Evolutionary conservation across 2,113 vertebrate species (phyloP).

Genomic region (Gnathonemus longibarbis): DNA sequence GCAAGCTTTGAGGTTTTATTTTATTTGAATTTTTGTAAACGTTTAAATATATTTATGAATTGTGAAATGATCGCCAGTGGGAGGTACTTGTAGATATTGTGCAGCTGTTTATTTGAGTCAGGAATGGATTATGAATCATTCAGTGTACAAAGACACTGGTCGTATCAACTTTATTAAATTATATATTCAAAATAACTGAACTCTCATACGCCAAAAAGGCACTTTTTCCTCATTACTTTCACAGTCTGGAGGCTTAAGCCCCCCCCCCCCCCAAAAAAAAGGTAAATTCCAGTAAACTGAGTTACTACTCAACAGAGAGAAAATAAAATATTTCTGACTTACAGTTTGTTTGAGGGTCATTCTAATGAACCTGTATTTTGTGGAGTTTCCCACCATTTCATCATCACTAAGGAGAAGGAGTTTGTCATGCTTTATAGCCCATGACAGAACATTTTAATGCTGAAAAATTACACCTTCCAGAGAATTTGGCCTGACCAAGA

Average conservation of each 20-base stretch:
- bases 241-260: background rate
- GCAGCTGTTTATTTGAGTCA: conserved; percentile 19
- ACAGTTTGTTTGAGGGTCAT: background rate
- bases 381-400: conserved; percentile 15
- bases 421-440: background rate
- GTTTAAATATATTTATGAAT: background rate
- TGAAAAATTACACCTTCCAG: conserved; percentile 17
- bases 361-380: conserved; percentile 3
- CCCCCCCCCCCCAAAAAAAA: background rate
- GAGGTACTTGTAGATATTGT: background rate
- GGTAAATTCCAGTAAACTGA: conserved; percentile 4
- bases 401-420: background rate
- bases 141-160: conserved; percentile 16
- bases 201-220: conserved; percentile 19
- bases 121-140: conserved; percentile 25
- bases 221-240: background rate
- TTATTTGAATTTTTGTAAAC: background rate
- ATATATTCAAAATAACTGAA: conserved; percentile 21
- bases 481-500: background rate
- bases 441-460: conserved; percentile 1
- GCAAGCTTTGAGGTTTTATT: background rate
- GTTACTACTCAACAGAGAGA: background rate
- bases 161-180: conserved; percentile 15
- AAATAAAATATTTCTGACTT: background rate
- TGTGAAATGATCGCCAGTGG: background rate